Conservation (phyloP, 2,113 vertebrate genomes). For the Hassar affinis region DNA sequence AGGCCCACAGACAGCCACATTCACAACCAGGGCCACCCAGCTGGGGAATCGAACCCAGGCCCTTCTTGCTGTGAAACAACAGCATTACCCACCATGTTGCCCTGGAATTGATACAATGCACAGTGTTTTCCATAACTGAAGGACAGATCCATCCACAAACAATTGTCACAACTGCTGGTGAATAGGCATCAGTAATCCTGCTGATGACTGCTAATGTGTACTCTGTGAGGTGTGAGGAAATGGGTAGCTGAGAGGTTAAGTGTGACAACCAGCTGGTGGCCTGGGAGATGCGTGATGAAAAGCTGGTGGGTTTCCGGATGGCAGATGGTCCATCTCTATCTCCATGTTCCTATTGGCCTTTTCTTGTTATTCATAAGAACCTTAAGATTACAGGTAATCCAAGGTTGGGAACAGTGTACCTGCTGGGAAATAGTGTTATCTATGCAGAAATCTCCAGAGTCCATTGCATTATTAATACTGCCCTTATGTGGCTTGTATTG, state of each 20-base stretch:
- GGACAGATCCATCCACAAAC: not conserved
- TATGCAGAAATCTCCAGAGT: not conserved
- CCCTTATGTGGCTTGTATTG: not conserved
- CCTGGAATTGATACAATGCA: too few species aligned
- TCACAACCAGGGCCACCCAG: too few species aligned
- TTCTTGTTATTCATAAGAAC: not conserved
- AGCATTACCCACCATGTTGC: too few species aligned
- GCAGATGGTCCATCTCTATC: not conserved
- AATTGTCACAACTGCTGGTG: not conserved
- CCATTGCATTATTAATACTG: not conserved
- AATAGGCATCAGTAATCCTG: slow-evolving; percentile 16
- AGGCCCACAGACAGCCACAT: too few species aligned
- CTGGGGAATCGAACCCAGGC: too few species aligned
- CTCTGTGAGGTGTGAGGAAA: slow-evolving; percentile 16
- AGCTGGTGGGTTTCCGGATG: not conserved
- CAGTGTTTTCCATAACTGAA: not conserved
- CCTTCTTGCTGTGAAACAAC: too few species aligned
- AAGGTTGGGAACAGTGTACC: not conserved
- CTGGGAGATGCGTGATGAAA: not conserved
- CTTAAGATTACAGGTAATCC: not conserved
- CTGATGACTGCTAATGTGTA: slow-evolving; percentile 7
- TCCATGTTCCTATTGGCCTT: not conserved
- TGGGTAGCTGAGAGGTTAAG: slow-evolving; percentile 1
- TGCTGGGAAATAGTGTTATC: too few species aligned
- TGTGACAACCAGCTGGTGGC: slow-evolving; percentile 19